Percentiles rank a stretch among this genome's conserved stretches.
Conservation (phyloP, 2,113 vertebrate genomes). For the Rattus norvegicus region DNA sequence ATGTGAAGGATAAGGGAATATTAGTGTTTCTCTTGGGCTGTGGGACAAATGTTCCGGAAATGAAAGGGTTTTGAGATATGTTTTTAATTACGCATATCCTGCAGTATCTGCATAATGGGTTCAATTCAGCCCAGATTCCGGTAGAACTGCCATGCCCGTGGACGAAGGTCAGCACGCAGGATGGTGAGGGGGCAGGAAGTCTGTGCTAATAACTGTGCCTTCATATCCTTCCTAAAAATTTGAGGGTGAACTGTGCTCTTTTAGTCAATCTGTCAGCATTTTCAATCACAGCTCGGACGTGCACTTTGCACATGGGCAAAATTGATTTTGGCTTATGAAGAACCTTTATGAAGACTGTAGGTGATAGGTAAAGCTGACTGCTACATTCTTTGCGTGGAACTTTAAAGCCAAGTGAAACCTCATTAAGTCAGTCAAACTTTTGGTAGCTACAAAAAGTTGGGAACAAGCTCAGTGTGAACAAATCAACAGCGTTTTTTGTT, state of each 20-base stretch:
- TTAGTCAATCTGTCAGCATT: constrained; percentile 36
- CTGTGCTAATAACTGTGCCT: not conserved
- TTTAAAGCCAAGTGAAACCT: constrained; percentile 2
- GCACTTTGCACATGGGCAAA: not conserved
- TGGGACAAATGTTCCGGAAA: constrained; percentile 63
- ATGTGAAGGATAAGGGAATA: constrained; percentile 56
- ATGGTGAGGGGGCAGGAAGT: constrained; percentile 49
- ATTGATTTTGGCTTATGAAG: not conserved
- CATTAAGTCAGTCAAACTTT: not conserved
- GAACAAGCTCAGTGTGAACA: not conserved
- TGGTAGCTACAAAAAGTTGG: not conserved
- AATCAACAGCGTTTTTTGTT: not conserved
- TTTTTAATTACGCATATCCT: constrained; percentile 76
- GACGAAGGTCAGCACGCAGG: constrained; percentile 24
- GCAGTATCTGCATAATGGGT: constrained; percentile 76
- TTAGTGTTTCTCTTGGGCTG: constrained; percentile 34
- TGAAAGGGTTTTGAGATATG: constrained; percentile 43
- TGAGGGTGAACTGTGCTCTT: constrained; percentile 52
- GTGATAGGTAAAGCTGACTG: not conserved
- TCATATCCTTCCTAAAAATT: not conserved
- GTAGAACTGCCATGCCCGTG: not conserved
- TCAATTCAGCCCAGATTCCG: constrained; percentile 69
- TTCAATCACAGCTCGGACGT: not conserved
- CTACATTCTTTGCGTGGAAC: not conserved
- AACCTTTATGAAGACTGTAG: constrained; percentile 25